phyloP scores from a whole-genome alignment of 1,140 invertebrate genomes.

The Drosophila guanche region DNA sequence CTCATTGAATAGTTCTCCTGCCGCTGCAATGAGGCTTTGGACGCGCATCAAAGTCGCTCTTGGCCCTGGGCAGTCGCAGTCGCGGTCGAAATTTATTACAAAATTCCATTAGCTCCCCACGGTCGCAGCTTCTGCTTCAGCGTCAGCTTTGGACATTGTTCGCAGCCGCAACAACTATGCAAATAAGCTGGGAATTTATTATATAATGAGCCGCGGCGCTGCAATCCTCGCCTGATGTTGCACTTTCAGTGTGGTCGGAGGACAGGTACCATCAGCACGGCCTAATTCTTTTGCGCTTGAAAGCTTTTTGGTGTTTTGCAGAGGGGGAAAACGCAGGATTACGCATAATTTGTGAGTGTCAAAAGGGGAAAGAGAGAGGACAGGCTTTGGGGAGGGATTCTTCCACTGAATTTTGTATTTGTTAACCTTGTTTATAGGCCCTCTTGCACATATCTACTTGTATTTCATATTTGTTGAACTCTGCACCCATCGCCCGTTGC shows the following conservation, averaged over 20 bases:
- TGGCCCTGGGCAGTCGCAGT: conserved; percentile 51
- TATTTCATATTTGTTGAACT: too few relatives aligned
- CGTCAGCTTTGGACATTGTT: conserved; percentile 61
- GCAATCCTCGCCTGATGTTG: conserved; percentile 35
- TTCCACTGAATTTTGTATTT: too few relatives aligned
- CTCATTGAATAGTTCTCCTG: conserved; percentile 42
- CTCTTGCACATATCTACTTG: too few relatives aligned
- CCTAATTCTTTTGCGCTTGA: conserved; percentile 65
- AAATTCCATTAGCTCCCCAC: conserved; percentile 77
- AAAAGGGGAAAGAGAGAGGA: too few relatives aligned
- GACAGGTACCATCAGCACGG: conserved; percentile 45
- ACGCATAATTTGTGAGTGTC: too few relatives aligned
- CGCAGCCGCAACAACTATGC: conserved; percentile 75
- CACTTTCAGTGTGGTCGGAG: neutral
- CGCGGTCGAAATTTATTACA: conserved; percentile 74
- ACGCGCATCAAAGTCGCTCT: conserved; percentile 59
- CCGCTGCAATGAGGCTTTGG: conserved; percentile 47
- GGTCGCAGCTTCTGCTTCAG: conserved; percentile 35
- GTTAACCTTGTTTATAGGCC: too few relatives aligned
- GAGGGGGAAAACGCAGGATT: too few relatives aligned
- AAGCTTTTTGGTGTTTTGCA: conserved; percentile 44
- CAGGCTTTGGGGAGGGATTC: too few relatives aligned
- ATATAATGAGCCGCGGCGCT: conserved; percentile 66
- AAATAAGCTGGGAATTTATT: conserved; percentile 80
- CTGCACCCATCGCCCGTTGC: too few relatives aligned